Evolutionary conservation across 2,113 vertebrate species (phyloP).

Genomic region (Murina feae): DNA sequence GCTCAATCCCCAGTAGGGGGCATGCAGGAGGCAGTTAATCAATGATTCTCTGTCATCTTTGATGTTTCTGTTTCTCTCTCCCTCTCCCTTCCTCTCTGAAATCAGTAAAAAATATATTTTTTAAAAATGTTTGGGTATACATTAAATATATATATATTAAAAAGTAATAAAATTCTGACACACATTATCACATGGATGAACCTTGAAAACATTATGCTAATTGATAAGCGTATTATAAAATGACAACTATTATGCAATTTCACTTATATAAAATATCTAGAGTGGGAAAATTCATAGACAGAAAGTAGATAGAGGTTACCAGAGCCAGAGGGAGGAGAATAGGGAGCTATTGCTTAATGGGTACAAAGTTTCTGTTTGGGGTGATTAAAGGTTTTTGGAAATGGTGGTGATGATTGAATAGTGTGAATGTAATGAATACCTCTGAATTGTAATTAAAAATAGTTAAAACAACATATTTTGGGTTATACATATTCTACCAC

Average conservation of each 20-base stretch:
- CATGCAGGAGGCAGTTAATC: too few relatives aligned
- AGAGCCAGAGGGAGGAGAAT: background rate
- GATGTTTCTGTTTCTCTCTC: too few relatives aligned
- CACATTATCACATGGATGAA: background rate
- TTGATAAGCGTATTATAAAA: background rate
- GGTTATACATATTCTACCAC: background rate
- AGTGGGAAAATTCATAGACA: background rate
- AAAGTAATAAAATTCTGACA: background rate
- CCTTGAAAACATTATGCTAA: background rate
- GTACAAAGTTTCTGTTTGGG: background rate
- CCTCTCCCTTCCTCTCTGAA: too few relatives aligned
- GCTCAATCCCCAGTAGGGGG: too few relatives aligned
- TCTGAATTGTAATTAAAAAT: background rate
- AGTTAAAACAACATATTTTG: background rate
- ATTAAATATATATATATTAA: background rate
- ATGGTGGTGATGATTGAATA: background rate
- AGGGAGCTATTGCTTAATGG: background rate
- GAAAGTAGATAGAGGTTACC: background rate
- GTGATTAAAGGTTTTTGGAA: background rate
- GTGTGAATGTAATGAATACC: background rate
- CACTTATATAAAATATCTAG: background rate
- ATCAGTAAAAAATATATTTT: too few relatives aligned
- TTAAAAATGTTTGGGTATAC: too few relatives aligned
- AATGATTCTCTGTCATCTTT: too few relatives aligned
- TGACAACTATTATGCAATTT: background rate